Conservation (phyloP, 2,113 vertebrate genomes). For the Microcebus tavaratra region DNA sequence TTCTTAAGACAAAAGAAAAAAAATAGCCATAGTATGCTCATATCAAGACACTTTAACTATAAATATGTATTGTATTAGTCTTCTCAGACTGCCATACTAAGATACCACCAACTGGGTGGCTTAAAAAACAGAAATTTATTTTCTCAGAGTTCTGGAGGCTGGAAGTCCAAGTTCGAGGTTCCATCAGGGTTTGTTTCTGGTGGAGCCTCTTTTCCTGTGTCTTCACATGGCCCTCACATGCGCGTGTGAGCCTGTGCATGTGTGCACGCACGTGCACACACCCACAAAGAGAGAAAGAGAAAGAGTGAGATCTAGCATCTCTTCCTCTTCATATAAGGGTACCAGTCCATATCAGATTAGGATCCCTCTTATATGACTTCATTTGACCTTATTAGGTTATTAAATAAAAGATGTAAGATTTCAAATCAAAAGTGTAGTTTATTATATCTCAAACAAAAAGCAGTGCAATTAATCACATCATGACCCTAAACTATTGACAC, state of each 20-base stretch:
- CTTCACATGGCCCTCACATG: not conserved
- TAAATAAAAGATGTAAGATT: too few relatives aligned
- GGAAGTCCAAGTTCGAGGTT: not conserved
- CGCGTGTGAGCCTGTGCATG: too few relatives aligned
- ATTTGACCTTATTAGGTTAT: not conserved
- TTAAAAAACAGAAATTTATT: not conserved
- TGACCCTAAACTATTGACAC: too few relatives aligned
- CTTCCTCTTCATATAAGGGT: not conserved
- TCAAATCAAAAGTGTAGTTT: too few relatives aligned
- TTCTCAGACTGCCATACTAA: not conserved
- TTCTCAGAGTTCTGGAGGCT: not conserved
- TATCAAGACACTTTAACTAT: not conserved
- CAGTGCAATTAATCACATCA: too few relatives aligned
- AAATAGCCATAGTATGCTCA: not conserved
- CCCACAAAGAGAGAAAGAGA: too few relatives aligned
- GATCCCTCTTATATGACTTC: not conserved
- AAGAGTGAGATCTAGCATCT: not conserved
- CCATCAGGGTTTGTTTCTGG: fast-evolving
- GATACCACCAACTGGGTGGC: not conserved
- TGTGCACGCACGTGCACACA: too few relatives aligned
- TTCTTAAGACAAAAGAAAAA: not conserved
- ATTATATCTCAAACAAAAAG: too few relatives aligned
- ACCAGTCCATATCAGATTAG: too few relatives aligned
- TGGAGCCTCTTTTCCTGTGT: too few relatives aligned
- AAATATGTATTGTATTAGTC: not conserved